Percentiles rank a stretch among this genome's conserved stretches.
Evolutionary conservation across 2,888 invertebrate genomes (phyloP).

Genomic region (Polylopha cassiicola): DNA sequence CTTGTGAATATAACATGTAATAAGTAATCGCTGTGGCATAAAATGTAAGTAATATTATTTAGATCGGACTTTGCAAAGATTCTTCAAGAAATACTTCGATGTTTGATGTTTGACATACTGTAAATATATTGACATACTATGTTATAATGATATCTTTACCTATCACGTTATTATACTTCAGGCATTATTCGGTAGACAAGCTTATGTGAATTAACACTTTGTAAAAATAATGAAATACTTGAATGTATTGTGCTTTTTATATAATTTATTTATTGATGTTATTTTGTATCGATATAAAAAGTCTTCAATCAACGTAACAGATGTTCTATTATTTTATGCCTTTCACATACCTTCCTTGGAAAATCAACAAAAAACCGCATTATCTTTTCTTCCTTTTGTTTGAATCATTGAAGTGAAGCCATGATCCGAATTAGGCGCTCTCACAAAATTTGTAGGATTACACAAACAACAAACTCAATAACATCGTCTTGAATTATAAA

Average conservation of each 20-base stretch:
- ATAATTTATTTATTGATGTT: slow-evolving; percentile 67
- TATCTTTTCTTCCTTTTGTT: slow-evolving; percentile 3
- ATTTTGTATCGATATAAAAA: slow-evolving; percentile 54
- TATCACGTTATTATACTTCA: slow-evolving; percentile 16
- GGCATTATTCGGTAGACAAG: slow-evolving; percentile 13
- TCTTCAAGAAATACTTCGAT: slow-evolving; percentile 5
- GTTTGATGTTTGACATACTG: slow-evolving; percentile 15
- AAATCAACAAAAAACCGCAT: slow-evolving; percentile 1
- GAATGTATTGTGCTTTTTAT: slow-evolving; percentile 49
- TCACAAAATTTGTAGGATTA: too few relatives aligned
- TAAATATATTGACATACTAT: too few relatives aligned
- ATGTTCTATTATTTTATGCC: slow-evolving; percentile 30
- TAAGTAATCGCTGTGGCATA: slow-evolving; percentile 29
- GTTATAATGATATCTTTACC: slow-evolving; percentile 21
- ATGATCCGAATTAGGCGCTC: too few relatives aligned
- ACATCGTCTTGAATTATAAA: too few relatives aligned
- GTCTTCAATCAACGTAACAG: slow-evolving; percentile 36
- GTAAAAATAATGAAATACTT: slow-evolving; percentile 18
- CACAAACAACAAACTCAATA: too few relatives aligned
- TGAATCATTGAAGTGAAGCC: too few relatives aligned
- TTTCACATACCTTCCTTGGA: slow-evolving; percentile 2
- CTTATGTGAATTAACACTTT: slow-evolving; percentile 9
- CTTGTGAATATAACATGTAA: slow-evolving; percentile 23
- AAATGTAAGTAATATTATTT: slow-evolving; percentile 29
- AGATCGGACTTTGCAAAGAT: slow-evolving; percentile 24